Evolutionary conservation across 2,888 invertebrate species (phyloP).

Genomic region (Seladonia tumulorum): DNA sequence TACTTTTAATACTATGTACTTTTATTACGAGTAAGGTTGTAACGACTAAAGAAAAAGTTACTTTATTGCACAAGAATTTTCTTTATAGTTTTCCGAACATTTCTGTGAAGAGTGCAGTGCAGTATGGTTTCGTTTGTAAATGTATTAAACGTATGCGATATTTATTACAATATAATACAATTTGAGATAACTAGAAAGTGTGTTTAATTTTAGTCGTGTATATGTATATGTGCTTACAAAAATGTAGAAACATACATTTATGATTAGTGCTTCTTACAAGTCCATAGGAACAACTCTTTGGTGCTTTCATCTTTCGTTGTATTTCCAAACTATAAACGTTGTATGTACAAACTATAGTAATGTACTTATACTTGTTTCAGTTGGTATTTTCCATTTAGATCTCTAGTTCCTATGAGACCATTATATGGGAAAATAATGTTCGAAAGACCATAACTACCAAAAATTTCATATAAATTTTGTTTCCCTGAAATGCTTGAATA

Average conservation of each 20-base stretch:
- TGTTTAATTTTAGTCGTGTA: neutral
- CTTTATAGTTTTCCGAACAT: slow-evolving; percentile 6
- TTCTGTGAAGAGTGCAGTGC: slow-evolving; percentile 25
- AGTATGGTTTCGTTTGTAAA: slow-evolving; percentile 21
- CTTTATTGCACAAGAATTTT: slow-evolving; percentile 9
- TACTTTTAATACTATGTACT: neutral
- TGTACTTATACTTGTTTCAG: slow-evolving; percentile 66
- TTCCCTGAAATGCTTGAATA: slow-evolving; percentile 71
- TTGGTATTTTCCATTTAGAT: slow-evolving; percentile 68
- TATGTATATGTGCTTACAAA: slow-evolving; percentile 5
- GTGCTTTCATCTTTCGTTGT: neutral
- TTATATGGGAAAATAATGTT: slow-evolving; percentile 79
- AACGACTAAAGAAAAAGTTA: neutral
- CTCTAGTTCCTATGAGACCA: slow-evolving; percentile 73
- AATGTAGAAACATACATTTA: neutral
- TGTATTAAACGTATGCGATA: slow-evolving; percentile 69
- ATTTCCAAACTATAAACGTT: too few relatives aligned
- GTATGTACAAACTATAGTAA: slow-evolving; percentile 2
- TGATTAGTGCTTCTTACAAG: neutral
- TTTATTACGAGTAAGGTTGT: slow-evolving; percentile 26
- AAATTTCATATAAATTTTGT: slow-evolving; percentile 72
- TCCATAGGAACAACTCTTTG: neutral
- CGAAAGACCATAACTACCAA: slow-evolving; percentile 76
- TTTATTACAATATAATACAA: slow-evolving; percentile 71
- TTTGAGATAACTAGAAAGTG: slow-evolving; percentile 44